Base-by-base conservation (phyloP, 2,797 vertebrate genomes). In the Sternarchorhynchus goeldii region DNA sequence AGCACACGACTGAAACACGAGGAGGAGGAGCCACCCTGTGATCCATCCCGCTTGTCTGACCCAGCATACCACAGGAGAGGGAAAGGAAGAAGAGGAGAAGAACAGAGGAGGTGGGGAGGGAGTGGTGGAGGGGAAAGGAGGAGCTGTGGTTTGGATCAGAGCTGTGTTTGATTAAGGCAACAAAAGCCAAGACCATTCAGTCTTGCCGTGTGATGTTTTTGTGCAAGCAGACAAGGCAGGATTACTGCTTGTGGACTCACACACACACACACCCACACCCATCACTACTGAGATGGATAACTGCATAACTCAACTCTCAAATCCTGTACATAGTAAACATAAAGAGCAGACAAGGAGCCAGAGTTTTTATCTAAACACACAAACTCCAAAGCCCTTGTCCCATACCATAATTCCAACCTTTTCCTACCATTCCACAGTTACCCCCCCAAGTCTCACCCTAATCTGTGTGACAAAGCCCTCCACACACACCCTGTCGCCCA, bases 101-200 rank as follows among this genome's bases (percentile, higher is more conserved):
- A 31, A 6, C 25, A 63, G 25, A 12, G n/a, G 31, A 8, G n/a
- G 5, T 6, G 5, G n/a, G n/a, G 5, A 17, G 16, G 17, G n/a
- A 2, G 18, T 0, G 10, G n/a, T 17, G 29, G 8, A n/a, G 6
- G 25, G 55, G 25, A 12, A 39, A 2, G 20, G 5, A 20, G n/a
- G 17, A 21, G 29, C 21, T 29, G 50, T 25, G 67, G 39, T 69
- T 53, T 73, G 41, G 53, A 75, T 39, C 69, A 20, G 6, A 45
- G 36, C 29, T 32, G 60, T 73, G 75, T 79, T 34, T 75, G 77
- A 80, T 75, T 80, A 73, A 76, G 64, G 75, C 73, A 72, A 65
- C 60, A 80, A 80, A 66, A 59, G 10, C 21, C 67, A 29, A 31
- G 64, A 75, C 34, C 31, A 45, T 67, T 77, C 66, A 71, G 39